Conservation (phyloP, 2,113 vertebrate genomes). For the Synchiropus splendidus region DNA sequence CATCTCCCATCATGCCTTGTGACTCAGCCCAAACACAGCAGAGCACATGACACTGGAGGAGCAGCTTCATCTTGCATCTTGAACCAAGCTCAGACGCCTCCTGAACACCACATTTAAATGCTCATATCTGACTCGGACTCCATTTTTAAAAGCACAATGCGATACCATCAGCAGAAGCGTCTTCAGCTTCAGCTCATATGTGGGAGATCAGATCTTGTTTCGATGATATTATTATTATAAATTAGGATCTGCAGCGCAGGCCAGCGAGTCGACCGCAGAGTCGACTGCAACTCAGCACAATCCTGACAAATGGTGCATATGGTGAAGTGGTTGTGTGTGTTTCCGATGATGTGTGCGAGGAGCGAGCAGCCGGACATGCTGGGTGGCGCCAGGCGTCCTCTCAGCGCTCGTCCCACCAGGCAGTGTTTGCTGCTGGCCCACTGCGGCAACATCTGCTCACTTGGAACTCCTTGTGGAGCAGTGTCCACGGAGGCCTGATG, state of each 20-base stretch:
- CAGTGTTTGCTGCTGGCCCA: conserved; percentile 58
- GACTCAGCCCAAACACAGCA: too few species aligned
- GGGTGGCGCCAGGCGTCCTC: conserved; percentile 43
- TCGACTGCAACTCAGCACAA: conserved; percentile 45
- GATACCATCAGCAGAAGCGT: too few species aligned
- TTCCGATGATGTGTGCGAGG: conserved; percentile 15
- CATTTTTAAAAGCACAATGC: too few species aligned
- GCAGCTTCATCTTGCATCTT: too few species aligned
- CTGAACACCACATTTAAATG: too few species aligned
- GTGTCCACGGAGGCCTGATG: conserved; percentile 46
- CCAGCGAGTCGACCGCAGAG: conserved; percentile 21
- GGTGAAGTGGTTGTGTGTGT: conserved; percentile 21
- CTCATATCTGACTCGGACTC: too few species aligned
- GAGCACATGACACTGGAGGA: too few species aligned
- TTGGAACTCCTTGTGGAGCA: conserved; percentile 53
- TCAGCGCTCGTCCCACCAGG: conserved; percentile 43
- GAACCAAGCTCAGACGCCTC: too few species aligned
- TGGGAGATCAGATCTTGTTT: not conserved
- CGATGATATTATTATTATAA: conserved; percentile 43
- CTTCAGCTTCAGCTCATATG: too few species aligned
- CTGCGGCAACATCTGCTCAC: conserved; percentile 65
- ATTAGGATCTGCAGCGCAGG: conserved; percentile 17
- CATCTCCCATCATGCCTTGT: too few species aligned
- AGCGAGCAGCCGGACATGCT: conserved; percentile 50
- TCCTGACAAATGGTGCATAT: conserved; percentile 40